Evolutionary conservation across 2,888 invertebrate genomes (phyloP), one percentile per base, ranked within the genome.

Genomic region (Alsophila aescularia): DNA sequence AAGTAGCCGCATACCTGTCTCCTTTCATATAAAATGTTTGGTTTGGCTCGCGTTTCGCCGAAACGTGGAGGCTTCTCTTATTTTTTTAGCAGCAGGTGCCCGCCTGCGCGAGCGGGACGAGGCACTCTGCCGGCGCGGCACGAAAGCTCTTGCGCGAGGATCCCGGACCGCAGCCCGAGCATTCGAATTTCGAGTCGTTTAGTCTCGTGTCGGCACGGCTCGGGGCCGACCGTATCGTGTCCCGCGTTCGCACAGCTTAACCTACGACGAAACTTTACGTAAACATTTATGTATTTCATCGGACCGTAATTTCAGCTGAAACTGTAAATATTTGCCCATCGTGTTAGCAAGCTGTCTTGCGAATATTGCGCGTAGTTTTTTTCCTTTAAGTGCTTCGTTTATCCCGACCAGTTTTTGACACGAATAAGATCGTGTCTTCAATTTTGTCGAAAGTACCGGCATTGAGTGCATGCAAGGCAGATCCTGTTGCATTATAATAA

Each of bases 401-500:
- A 58, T 70, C 61, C 61, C 60, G 61, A 67, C 60, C 62, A 69
- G 72, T 79, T 79, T 72, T 75, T 68, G 64, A 62, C 63, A 69
- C 54, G 53, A 74, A 64, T 70, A 72, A 72, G 65, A 72, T 77
- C 69, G 81, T 81, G 80, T 79, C 72, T 81, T 79, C 67, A 79
- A 71, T 84, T 87, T 87, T 80, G 87, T 88, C 86, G 78, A 87
- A 87, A 87, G 80, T 79, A 81, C 77, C 77, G 72, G 74, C 75
- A 75, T 73, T 73, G 77, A 79, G 85, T 86, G 86, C 79, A 81
- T 75, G 75, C 72, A 75, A 80, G 73, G 73, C 71, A 70, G 79
- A 84, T 89, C 88, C 89, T 87, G 88, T 87, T 87, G 85, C 86
- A 87, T 80, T 87, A 81, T 78, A 81, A 72, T 79, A 83, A 81